A percentile compares a stretch with the other conserved stretches of the same genome.
These are phyloP conservation scores for Amniataba percoides DNA, from an alignment of 2,797 vertebrate species.

Conservation along the genomic window DNA sequence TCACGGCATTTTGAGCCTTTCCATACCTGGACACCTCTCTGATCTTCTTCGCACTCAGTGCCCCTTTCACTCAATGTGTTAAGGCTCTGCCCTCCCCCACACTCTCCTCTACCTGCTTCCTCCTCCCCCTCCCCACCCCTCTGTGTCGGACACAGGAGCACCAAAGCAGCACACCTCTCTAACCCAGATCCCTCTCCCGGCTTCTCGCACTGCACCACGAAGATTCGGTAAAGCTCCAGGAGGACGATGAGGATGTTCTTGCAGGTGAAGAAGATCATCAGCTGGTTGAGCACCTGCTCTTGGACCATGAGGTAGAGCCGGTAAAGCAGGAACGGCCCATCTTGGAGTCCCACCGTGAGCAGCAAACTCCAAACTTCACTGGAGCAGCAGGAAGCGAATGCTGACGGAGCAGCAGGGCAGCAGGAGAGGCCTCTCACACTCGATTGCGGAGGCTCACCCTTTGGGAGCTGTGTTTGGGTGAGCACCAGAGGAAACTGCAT, in stretches of 20 bases:
- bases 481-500: constrained; percentile 87
- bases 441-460: constrained; percentile 13
- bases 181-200: background rate
- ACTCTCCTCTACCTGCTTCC: constrained; percentile 22
- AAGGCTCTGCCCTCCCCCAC: constrained; percentile 53
- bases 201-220: constrained; percentile 81
- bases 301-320: constrained; percentile 84
- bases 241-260: constrained; percentile 87
- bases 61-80: constrained; percentile 44
- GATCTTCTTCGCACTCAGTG: constrained; percentile 42
- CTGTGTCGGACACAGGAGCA: constrained; percentile 24
- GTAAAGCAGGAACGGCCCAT: constrained; percentile 86
- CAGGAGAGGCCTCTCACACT: too few species aligned
- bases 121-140: constrained; percentile 20
- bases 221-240: constrained; percentile 84
- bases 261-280: constrained; percentile 88
- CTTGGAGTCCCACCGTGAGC: constrained; percentile 84
- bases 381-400: constrained; percentile 72
- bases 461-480: constrained; percentile 78
- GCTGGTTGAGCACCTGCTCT: constrained; percentile 83
- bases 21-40: constrained; percentile 49
- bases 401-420: background rate
- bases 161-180: constrained; percentile 34
- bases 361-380: constrained; percentile 85
- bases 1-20: constrained; percentile 60